Evolutionary conservation across 2,888 invertebrate genomes (phyloP), one percentile per base, ranked within the genome.

Genomic region (Ennomos fuscantarius): DNA sequence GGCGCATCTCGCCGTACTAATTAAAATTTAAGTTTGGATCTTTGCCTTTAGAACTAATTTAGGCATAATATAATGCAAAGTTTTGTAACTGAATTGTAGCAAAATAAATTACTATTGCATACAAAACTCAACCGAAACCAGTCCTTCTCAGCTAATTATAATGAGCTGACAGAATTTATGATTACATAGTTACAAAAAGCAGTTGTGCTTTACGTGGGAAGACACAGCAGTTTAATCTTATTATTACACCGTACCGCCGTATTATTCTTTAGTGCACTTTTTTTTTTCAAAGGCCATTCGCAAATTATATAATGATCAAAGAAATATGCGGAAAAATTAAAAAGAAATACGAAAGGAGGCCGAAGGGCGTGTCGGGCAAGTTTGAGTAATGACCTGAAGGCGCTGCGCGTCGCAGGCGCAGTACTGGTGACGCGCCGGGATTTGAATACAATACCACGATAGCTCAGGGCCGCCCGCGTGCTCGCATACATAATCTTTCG

Each of bases 361-460:
- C 71, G 72, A 70, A 78, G 76, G 79, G 80, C 77, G 82, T 76
- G 77, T 74, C 74, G 63, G 63, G 62, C 64, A 66, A 75, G 74
- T 79, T 80, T 83, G 82, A 84, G 78, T 82, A 80, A 84, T 81
- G 77, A 74, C 70, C 70, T 72, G 71, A 71, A 73, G 70, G 74
- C 73, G 54, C 62, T 33, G 59, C 44, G 53, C 62, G 73, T 73
- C 65, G 67, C 73, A 72, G 68, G 70, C 70, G 73, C 73, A 66
- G 65, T 64, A 65, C 68, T 69, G 68, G 73, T 84, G 87, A 84
- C 83, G 86, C 80, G 77, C 72, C 68, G 65, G 74, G 73, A 92
- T 92, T 92, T 89, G 86, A 91, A 92, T 92, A 92, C 91, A 92
- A 92, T 92, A 78, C 84, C 63, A 81, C 87, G 84, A 89, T 89